phyloP scores from a whole-genome alignment of 92 coral and sea anemone genomes.

The Epizoanthus stellaris region DNA sequence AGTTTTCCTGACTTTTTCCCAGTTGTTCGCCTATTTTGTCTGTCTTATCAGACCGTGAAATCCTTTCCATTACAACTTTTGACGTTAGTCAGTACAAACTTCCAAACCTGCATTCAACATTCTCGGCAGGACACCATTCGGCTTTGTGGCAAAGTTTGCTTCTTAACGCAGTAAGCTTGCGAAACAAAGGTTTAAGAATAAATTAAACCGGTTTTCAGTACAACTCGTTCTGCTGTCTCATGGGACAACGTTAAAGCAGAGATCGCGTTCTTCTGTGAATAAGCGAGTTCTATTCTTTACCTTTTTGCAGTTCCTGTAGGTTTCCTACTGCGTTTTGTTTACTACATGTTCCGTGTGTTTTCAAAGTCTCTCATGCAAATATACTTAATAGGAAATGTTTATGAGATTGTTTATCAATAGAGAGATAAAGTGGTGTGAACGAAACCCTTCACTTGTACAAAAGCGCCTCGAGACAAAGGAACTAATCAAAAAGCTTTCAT shows the following conservation, averaged over 20 bases:
- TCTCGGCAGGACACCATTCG: not conserved
- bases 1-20: not conserved
- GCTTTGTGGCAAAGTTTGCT: not conserved
- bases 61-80: not conserved
- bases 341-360: not conserved
- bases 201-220: conserved; percentile 15
- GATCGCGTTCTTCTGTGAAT: not conserved
- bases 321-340: not conserved
- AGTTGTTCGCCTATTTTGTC: not conserved
- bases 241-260: not conserved
- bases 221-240: not conserved
- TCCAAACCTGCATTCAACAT: not conserved
- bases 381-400: not conserved
- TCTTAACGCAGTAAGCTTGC: not conserved
- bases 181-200: conserved; percentile 32
- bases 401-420: not conserved
- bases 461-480: conserved; percentile 1
- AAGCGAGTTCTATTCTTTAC: not conserved
- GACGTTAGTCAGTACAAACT: not conserved
- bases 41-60: not conserved
- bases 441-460: not conserved
- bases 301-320: not conserved
- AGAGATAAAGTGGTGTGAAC: not conserved
- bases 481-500: not conserved
- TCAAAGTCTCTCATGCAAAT: not conserved